A percentile compares a stretch with the other conserved stretches of the same genome.
Conservation (phyloP, 2,113 vertebrate species). For the Ictalurus furcatus region DNA sequence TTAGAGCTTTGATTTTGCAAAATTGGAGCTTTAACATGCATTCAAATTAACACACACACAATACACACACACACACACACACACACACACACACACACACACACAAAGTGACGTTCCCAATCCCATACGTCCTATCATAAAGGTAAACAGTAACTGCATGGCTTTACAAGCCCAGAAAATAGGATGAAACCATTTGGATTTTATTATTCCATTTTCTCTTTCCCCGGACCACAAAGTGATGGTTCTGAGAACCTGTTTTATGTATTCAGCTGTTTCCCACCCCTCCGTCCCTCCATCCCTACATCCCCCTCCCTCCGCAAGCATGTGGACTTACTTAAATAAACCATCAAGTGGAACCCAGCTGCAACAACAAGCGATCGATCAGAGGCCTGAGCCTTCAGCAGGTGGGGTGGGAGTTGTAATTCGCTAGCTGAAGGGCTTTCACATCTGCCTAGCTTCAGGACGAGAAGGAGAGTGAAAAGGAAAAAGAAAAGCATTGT, state of each 20-base stretch:
- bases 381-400: conserved; percentile 91
- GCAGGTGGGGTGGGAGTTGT: conserved; percentile 90
- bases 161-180: conserved; percentile 95
- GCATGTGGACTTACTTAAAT: conserved; percentile 99
- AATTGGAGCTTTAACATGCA: too few relatives aligned
- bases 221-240: conserved; percentile 89
- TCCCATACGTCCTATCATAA: conserved; percentile 74
- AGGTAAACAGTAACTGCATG: conserved; percentile 87
- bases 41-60: background rate
- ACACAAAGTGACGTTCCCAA: conserved; percentile 32
- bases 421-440: conserved; percentile 79
- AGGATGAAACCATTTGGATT: conserved; percentile 99
- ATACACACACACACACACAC: too few relatives aligned
- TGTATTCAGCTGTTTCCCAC: conserved; percentile 99
- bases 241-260: conserved; percentile 99
- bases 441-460: conserved; percentile 77
- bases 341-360: conserved; percentile 91
- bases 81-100: conserved; percentile 41
- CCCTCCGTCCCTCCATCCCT: conserved; percentile 17
- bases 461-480: conserved; percentile 60
- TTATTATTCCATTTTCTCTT: conserved; percentile 99
- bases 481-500: conserved; percentile 60
- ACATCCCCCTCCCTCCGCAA: conserved; percentile 70
- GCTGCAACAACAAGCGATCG: conserved; percentile 98
- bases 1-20: background rate